Evolutionary conservation across 92 coral and sea anemone species (phyloP), one percentile per base, ranked within the genome.

Genomic region (Palythoa caribaeorum): DNA sequence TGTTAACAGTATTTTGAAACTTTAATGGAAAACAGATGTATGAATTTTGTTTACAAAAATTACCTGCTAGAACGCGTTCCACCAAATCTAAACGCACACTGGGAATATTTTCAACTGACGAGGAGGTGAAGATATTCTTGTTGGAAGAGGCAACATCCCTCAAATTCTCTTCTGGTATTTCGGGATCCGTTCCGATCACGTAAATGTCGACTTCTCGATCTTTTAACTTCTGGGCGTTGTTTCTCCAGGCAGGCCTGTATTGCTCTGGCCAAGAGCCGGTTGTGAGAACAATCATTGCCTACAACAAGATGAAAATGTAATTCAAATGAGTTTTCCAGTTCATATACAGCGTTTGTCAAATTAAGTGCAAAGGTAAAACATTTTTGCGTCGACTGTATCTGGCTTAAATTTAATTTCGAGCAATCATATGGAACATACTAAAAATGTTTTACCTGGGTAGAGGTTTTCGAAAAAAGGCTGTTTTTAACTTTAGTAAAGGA

Each of bases 101-200:
- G 59, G 13, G 20, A 8, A 78, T 62, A 52, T 78, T 59, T 52
- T 78, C 70, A 6, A 35, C 2, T 54, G 83, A 54, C 21, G 91
- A 35, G 19, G 89, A 69, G 12, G 52, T 76, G 75, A 93, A 91
- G 19, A 89, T 89, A 54, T 84, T 80, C 19, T 78, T 17, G 55
- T 69, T 62, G 20, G 84, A 80, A 14, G 95, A 91, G 16, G 94
- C 93, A 2, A 94, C 73, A 38, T 91, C 91, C 39, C 83, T 59
- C 21, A 94, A 80, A 37, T 93, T 90, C 69, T 83, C 74, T 15
- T 63, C 69, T 19, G 79, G 73, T 12, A 94, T 87, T 16, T 77
- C 59, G 4, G 92, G 93, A 51, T 71, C 73, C 16, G 88, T 76
- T n/a, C 92, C 96, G 39, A 95, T 74, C 40, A 93, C 90, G 39